Conservation (phyloP, 2,113 vertebrate genomes). For the Petaurus breviceps region DNA sequence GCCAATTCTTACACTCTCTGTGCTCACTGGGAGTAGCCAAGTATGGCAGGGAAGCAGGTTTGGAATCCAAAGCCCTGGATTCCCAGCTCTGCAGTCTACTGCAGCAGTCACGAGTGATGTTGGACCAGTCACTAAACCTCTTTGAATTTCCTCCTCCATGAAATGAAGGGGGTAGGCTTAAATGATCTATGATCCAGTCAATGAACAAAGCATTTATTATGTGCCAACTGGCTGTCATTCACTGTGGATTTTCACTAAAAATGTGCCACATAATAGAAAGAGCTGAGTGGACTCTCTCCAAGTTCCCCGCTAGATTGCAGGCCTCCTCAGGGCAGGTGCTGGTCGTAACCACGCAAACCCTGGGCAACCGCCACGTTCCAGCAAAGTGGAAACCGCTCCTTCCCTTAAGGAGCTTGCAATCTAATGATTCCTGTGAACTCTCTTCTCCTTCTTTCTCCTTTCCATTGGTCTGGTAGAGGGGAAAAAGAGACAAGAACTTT, state of each 20-base stretch:
- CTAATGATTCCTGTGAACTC: neutral
- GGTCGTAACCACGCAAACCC: neutral
- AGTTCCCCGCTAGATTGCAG: neutral
- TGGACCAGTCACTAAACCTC: neutral
- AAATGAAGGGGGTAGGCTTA: neutral
- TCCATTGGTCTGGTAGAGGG: neutral
- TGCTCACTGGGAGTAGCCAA: neutral
- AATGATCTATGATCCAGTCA: neutral
- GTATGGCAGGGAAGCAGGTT: neutral
- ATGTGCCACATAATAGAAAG: neutral
- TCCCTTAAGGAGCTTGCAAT: neutral
- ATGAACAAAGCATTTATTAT: neutral
- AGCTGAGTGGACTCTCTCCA: neutral
- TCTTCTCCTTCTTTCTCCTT: neutral
- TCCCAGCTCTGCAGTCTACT: neutral
- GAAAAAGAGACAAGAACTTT: neutral
- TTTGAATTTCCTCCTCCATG: neutral
- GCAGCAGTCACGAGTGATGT: neutral
- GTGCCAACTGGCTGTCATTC: neutral
- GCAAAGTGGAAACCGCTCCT: neutral
- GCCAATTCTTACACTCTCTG: neutral
- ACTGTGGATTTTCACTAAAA: neutral
- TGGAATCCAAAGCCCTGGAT: neutral
- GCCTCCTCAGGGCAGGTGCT: too few relatives aligned
- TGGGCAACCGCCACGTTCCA: neutral